Evolutionary conservation across 2,888 invertebrate species (phyloP).

Genomic region (Drosophila paracracens): DNA sequence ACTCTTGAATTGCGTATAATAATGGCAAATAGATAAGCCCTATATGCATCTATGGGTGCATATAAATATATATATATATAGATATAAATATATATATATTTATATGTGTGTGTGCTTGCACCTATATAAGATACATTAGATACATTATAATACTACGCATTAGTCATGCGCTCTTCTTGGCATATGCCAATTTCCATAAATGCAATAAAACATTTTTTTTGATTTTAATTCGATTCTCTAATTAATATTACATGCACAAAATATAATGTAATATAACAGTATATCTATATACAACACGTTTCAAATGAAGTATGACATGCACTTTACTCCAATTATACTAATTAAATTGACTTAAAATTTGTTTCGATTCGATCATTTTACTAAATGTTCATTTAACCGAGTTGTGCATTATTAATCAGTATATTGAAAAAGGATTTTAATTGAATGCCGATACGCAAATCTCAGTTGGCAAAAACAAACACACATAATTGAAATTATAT

Average conservation of each 20-base stretch:
- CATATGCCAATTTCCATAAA: slow-evolving; percentile 21
- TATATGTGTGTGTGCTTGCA: not conserved
- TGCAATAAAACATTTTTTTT: slow-evolving; percentile 11
- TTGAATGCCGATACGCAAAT: not conserved
- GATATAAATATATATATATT: not conserved
- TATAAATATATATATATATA: not conserved
- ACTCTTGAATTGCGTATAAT: slow-evolving; percentile 35
- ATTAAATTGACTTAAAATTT: not conserved
- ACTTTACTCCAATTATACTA: not conserved
- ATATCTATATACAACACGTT: not conserved
- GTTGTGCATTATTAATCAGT: not conserved
- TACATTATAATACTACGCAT: slow-evolving; percentile 18
- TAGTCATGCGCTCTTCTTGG: slow-evolving; percentile 30
- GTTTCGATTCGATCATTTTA: not conserved
- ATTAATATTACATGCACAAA: not conserved
- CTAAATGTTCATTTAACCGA: not conserved
- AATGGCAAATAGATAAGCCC: slow-evolving; percentile 48
- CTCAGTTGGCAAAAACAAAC: not conserved
- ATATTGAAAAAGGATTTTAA: not conserved
- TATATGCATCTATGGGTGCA: not conserved
- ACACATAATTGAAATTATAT: not conserved
- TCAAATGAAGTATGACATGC: not conserved
- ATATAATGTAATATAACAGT: not conserved
- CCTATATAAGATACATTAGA: not conserved
- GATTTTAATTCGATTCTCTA: not conserved